Percentiles rank a stretch among this genome's conserved stretches.
Conservation (phyloP, 2,888 invertebrate species). For the Watsonalla binaria region DNA sequence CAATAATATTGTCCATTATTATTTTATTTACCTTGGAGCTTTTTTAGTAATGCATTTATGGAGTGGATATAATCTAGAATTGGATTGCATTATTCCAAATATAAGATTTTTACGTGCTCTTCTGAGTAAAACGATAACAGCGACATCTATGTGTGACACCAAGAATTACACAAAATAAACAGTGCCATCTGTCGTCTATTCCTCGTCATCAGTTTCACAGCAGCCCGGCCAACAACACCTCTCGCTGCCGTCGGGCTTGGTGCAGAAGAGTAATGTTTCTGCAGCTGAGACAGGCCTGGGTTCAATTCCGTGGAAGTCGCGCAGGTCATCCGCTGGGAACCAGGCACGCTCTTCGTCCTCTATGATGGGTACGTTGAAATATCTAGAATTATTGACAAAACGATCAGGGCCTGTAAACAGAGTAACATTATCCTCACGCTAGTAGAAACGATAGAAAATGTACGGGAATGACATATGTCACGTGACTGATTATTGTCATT, state of each 20-base stretch:
- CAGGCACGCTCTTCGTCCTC: slow-evolving; percentile 94
- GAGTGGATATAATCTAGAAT: no score
- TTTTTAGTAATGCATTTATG: no score
- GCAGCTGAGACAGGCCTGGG: slow-evolving; percentile 84
- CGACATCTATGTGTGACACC: not conserved
- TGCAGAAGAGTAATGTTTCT: slow-evolving; percentile 90
- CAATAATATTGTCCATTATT: no score
- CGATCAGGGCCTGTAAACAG: no score
- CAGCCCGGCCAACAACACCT: slow-evolving; percentile 86
- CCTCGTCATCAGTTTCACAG: slow-evolving; percentile 71
- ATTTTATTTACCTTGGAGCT: no score
- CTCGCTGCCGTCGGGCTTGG: slow-evolving; percentile 89
- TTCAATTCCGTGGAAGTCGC: slow-evolving; percentile 93
- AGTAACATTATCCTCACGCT: no score
- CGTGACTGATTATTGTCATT: no score
- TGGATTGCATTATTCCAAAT: no score
- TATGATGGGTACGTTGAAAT: slow-evolving; percentile 87
- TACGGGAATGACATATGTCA: no score
- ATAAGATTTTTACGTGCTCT: no score
- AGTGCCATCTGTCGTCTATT: slow-evolving; percentile 28
- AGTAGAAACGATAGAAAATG: no score
- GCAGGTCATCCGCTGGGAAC: slow-evolving; percentile 93
- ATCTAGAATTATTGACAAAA: slow-evolving; percentile 64
- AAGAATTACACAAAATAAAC: not conserved
- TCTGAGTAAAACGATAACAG: not conserved